These are phyloP conservation scores for Gymnobelideus leadbeateri DNA, from an alignment of 2,113 vertebrate genomes.

Conservation along the genomic window DNA sequence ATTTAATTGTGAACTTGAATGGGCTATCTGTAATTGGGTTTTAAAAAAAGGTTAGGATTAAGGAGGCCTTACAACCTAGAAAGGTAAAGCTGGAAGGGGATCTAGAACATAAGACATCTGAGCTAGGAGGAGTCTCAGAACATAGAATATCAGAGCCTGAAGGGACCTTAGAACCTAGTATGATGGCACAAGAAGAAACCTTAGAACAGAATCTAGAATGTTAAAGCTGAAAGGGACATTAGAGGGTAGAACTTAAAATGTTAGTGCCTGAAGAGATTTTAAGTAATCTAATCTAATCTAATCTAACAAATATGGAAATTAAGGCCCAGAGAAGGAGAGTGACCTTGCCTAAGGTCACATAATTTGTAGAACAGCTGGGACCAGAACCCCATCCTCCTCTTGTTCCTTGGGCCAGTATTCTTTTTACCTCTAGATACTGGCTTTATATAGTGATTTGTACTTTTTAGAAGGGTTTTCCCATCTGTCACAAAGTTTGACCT, in stretches of 20 bases:
- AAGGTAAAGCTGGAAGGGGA: not conserved
- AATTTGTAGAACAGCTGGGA: not conserved
- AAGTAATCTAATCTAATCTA: not conserved
- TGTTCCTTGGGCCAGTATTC: not conserved
- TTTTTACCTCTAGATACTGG: not conserved
- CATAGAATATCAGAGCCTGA: not conserved
- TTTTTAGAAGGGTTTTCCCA: not conserved
- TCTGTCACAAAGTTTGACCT: not conserved
- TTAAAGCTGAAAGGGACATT: not conserved
- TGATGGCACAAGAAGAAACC: not conserved
- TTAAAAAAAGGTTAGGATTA: not conserved
- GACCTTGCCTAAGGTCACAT: slow-evolving; percentile 25
- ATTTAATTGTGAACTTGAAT: rapidly evolving
- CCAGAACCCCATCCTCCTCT: not conserved
- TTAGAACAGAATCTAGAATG: not conserved
- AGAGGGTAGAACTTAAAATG: not conserved
- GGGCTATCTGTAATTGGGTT: not conserved
- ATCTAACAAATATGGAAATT: slow-evolving; percentile 37
- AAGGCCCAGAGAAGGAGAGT: slow-evolving; percentile 52
- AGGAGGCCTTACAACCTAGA: not conserved
- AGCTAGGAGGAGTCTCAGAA: not conserved
- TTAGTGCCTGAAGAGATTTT: not conserved
- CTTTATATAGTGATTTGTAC: not conserved
- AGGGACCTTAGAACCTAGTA: not conserved
- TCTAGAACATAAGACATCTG: not conserved